Base-by-base conservation (phyloP, 2,888 invertebrate genomes). In the Cryptosula pallasiana region DNA sequence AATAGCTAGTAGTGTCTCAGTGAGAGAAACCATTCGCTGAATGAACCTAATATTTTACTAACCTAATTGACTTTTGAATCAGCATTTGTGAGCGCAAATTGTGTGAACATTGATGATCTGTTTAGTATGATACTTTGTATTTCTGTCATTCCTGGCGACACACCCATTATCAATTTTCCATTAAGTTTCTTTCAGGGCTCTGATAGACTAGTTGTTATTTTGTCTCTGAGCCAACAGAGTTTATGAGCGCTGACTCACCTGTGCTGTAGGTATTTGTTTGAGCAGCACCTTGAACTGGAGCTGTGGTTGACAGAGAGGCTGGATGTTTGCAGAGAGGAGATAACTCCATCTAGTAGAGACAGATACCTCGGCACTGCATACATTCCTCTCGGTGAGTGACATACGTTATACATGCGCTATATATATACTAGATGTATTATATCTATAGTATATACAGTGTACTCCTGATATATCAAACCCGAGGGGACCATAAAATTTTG, bases 251-350 rank as follows among this genome's bases (percentile, higher is more conserved):
- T 45, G 45, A 9, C 9, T 20, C 9, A 13, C 45, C 45, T 45
- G 45, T 55, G 23, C 32, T 63, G 34, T 63, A 63, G 63, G 63
- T 63, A 63, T 34, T 27, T 63, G 63, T 63, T 63, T 27, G 63
- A 63, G 3, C 63, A 63, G 34, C 20, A 27, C 9, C 32, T 63
- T 13, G 63, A 63, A 32, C 32, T 63, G 34, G 63, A 63, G 63
- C 27, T 63, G 29, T 63, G 63, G 63, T 27, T 63, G 13, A 29
- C 32, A 9, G n/a, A 20, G 5, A 9, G 27, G 32, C 20, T 20
- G 27, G 63, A 34, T n/a, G 32, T 13, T 63, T 13, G 13, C 2
- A 34, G 34, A 25, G 63, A 63, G 27, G 63, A 63, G 63, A 63
- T 63, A 63, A 63, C 63, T 63, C 63, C 63, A 32, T 63, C 63